Evolutionary conservation across 2,113 vertebrate genomes (phyloP), one percentile per base, ranked within the genome.

Genomic region (Haemorhous mexicanus): DNA sequence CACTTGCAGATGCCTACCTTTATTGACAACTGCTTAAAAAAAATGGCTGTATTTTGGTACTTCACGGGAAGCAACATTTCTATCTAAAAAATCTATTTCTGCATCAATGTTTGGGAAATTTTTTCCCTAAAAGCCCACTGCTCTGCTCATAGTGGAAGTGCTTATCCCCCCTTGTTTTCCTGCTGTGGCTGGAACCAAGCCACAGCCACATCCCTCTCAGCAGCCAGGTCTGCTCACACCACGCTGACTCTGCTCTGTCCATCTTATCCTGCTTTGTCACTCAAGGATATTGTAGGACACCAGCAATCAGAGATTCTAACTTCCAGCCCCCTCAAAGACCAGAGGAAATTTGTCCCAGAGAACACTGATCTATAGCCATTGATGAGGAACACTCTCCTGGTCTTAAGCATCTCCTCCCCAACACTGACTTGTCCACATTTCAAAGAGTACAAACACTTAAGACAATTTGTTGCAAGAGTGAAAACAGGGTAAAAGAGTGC

Each of bases 291-390:
- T 9, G 41, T 0, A 59, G 62, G 33, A 56, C 62, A 90, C 1
- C 43, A 93, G n/a, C 55, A 75, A 43, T 33, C 32, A 74, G 30
- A 49, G 10, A 64, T 15, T 27, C 32, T 1, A 46, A 62, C 13
- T 69, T 39, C 13, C 66, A 87, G 67, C 16, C 49, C 6, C 14
- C 44, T 61, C 62, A 43, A 47, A 84, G 30, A 37, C 28, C 64
- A 78, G 32, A 50, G 44, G 11, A 44, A n/a, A 77, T 70, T 11
- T 37, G 13, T 39, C 33, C 78, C 19, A 64, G 8, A 43, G n/a
- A 90, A 49, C 5, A 43, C 0, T 20, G 23, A 88, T 28, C 30
- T 1, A 23, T 0, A 59, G 15, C 7, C 49, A 50, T 1, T 19
- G 19, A 82, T 13, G 7, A 77, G 14, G 23, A 76, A 41, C 23